Evolutionary conservation across 1,140 invertebrate species (phyloP).

Genomic region (Lasioglossum albipes): DNA sequence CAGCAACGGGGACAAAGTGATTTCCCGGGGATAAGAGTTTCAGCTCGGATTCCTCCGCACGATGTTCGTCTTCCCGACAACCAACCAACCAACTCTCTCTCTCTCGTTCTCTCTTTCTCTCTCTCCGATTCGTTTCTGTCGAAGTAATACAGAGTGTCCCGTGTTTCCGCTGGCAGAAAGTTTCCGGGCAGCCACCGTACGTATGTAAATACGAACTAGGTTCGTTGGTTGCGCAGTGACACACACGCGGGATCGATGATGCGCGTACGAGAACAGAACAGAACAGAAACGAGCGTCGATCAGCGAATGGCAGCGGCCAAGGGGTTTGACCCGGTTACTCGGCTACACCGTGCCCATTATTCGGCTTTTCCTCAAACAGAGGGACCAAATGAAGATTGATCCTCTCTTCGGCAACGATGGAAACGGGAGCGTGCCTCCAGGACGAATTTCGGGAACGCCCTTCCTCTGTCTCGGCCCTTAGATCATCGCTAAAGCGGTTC

Average conservation of each 20-base stretch:
- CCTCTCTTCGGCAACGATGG: no score
- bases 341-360: neutral
- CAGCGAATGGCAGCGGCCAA: neutral
- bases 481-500: no score
- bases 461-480: no score
- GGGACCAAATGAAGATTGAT: slow-evolving; percentile 33
- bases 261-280: neutral
- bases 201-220: neutral
- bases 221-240: neutral
- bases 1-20: no score
- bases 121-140: neutral
- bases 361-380: slow-evolving; percentile 4
- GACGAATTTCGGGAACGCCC: no score
- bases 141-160: neutral
- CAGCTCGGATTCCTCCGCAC: no score
- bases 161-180: neutral
- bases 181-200: neutral
- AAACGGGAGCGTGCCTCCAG: no score
- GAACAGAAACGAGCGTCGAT: neutral
- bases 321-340: slow-evolving; percentile 11
- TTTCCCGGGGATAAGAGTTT: no score
- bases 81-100: no score
- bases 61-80: no score
- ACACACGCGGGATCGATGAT: slow-evolving; percentile 4
- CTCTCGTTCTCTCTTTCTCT: neutral